These are phyloP conservation scores for Macrostomum cliftonense DNA, from an alignment of 2,888 invertebrate genomes.

Conservation along the genomic window DNA sequence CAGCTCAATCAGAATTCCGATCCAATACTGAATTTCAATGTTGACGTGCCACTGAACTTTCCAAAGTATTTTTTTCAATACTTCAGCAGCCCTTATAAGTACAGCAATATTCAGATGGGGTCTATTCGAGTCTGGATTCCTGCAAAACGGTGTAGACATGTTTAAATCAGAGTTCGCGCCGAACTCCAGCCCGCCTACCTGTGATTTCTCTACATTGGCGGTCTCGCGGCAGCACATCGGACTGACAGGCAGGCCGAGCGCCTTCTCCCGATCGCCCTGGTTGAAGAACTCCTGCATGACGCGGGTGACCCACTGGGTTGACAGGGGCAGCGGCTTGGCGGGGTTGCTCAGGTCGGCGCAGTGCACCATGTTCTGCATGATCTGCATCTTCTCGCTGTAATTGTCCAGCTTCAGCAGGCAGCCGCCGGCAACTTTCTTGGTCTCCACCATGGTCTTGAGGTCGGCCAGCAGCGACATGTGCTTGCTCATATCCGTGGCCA, in stretches of 20 bases:
- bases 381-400: conserved; percentile 94
- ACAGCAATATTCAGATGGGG: no score
- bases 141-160: no score
- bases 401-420: conserved; percentile 78
- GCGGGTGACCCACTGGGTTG: conserved; percentile 76
- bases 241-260: conserved; percentile 83
- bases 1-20: no score
- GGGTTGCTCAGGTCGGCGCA: conserved; percentile 90
- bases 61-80: no score
- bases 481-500: conserved; percentile 98
- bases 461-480: conserved; percentile 96
- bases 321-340: conserved; percentile 73
- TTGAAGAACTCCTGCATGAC: conserved; percentile 98
- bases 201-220: conserved; percentile 90
- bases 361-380: conserved; percentile 94
- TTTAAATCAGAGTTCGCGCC: no score
- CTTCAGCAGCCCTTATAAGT: no score
- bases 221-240: conserved; percentile 97
- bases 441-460: conserved; percentile 98
- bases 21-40: no score
- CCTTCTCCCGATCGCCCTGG: conserved; percentile 86
- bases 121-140: no score
- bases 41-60: no score
- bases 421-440: conserved; percentile 80
- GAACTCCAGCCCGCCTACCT: conserved; percentile 35